phyloP scores from a whole-genome alignment of 2,113 vertebrate species.

The Phasianus colchicus region DNA sequence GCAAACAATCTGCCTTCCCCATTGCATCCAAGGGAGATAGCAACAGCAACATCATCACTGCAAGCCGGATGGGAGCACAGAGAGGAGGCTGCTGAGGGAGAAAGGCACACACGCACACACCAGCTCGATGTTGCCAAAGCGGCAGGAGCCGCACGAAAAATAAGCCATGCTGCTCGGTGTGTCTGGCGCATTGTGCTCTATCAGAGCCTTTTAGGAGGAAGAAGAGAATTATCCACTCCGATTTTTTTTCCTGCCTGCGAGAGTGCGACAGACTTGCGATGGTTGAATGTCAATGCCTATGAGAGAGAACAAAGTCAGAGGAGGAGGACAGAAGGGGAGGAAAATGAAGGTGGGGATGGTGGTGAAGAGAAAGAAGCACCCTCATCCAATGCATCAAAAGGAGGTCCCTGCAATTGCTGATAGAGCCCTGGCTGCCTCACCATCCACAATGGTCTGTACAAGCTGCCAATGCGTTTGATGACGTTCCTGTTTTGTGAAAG shows the following conservation, averaged over 20 bases:
- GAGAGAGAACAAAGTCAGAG: slow-evolving; percentile 65
- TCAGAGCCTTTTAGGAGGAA: slow-evolving; percentile 43
- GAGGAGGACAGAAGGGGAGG: slow-evolving; percentile 64
- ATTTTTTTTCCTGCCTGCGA: neutral
- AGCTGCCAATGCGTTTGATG: slow-evolving; percentile 71
- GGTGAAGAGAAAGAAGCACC: slow-evolving; percentile 66
- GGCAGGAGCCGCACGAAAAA: slow-evolving; percentile 53
- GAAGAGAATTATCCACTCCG: slow-evolving; percentile 42
- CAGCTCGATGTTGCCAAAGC: slow-evolving; percentile 50
- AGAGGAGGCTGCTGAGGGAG: slow-evolving; percentile 58
- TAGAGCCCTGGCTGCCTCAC: slow-evolving; percentile 49
- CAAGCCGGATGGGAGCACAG: slow-evolving; percentile 58
- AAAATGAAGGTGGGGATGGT: slow-evolving; percentile 60
- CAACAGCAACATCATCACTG: slow-evolving; percentile 74
- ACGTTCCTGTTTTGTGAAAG: slow-evolving; percentile 72
- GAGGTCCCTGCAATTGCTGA: slow-evolving; percentile 63
- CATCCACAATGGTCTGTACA: slow-evolving; percentile 63
- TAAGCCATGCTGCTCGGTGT: slow-evolving; percentile 46
- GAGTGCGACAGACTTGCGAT: slow-evolving; percentile 69
- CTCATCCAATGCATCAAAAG: slow-evolving; percentile 62
- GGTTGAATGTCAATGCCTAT: slow-evolving; percentile 75
- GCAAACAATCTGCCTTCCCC: slow-evolving; percentile 69
- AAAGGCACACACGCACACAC: slow-evolving; percentile 12
- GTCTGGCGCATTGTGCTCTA: slow-evolving; percentile 65
- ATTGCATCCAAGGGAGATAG: slow-evolving; percentile 71